These are phyloP conservation scores for Rhinoptilus africanus DNA, from an alignment of 2,113 vertebrate species.

Conservation along the genomic window DNA sequence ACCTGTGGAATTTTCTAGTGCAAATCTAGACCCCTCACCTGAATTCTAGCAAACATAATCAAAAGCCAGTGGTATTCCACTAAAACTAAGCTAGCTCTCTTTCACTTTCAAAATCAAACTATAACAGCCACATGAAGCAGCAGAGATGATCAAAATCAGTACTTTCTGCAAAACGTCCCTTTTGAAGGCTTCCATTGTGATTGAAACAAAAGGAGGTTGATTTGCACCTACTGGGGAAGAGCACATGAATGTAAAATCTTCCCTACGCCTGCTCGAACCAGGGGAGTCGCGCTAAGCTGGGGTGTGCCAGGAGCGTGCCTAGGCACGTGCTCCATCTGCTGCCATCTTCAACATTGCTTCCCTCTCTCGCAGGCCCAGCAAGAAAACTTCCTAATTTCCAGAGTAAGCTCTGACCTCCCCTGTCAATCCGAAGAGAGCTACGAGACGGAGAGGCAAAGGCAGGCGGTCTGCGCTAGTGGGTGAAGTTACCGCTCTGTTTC, in stretches of 20 bases:
- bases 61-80: neutral
- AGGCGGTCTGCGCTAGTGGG: accelerated
- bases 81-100: neutral
- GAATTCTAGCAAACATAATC: neutral
- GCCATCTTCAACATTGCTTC: neutral
- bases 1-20: neutral
- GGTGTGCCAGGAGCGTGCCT: neutral
- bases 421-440: neutral
- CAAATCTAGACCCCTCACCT: neutral
- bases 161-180: neutral
- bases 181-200: neutral
- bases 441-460: accelerated
- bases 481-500: neutral
- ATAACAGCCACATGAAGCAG: neutral
- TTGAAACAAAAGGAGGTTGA: neutral
- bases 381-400: neutral
- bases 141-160: neutral
- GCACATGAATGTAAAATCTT: neutral
- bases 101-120: neutral
- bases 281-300: neutral
- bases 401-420: neutral
- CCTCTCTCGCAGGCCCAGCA: neutral
- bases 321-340: neutral
- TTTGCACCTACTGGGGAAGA: neutral
- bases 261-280: neutral